Base-by-base conservation (phyloP, 1,140 invertebrate genomes). In the Macrosteles quadrilineatus region DNA sequence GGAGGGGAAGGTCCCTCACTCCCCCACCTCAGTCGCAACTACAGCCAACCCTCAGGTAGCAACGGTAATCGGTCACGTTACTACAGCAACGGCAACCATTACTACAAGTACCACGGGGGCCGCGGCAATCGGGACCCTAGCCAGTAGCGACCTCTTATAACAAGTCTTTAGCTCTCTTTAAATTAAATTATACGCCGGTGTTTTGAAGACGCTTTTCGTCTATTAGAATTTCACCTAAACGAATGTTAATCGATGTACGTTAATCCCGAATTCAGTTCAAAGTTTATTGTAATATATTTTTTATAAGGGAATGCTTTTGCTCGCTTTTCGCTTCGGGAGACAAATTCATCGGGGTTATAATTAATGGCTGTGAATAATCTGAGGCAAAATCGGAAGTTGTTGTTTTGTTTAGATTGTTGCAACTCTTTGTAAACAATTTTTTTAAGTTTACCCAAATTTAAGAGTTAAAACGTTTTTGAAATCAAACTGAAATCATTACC, bases 11-110 rank as follows among this genome's bases (percentile, higher is more conserved):
- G 69, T 32, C 71, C 73, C 14, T 40, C 71, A 1, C 50, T 72
- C 21, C 71, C 71, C 0, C 71, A 72, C 43, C 43, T 72, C 27
- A 70, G 40, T 30, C 67, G 71, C 30, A 69, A 63, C 21, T 71
- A 72, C 30, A 72, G 67, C 40, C 70, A 71, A 64, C 50, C 70
- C 2, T 71, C 69, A 1, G 62, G 64, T 4, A 67, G 59, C 55
- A 53, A 71, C 36, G 36, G 73, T 27, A 69, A 72, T 55, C 63
- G 71, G 0, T 45, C 66, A 1, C 50, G 50, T 12, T 74, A 74
- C 47, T 74, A 74, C 71, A 72, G 67, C 40, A 70, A 65, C 30
- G 62, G 69, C 25, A 70, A 70, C 29, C 69, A 70, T 43, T 64
- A 70, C 25, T 47, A 65, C 69, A 69, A 69, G 21, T 40, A 70